phyloP scores from a whole-genome alignment of 35 echinoderm and acorn worm species.

The Diadema setosum region DNA sequence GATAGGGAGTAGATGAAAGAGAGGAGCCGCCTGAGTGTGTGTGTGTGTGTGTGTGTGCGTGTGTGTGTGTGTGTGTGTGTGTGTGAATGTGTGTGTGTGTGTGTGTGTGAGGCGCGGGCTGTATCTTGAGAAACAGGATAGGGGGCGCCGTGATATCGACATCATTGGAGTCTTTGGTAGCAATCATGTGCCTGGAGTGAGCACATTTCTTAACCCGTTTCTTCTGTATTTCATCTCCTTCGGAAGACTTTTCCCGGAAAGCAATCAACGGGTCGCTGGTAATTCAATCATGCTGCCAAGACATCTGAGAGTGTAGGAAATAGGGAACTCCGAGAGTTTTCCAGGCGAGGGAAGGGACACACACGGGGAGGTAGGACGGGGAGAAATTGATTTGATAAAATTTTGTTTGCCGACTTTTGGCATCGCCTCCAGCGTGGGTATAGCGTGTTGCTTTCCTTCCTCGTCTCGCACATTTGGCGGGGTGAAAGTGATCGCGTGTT shows the following conservation, averaged over 20 bases:
- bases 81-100: too few species aligned
- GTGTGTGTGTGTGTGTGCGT: too few species aligned
- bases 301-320: neutral
- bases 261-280: neutral
- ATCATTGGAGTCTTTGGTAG: too few species aligned
- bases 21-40: too few species aligned
- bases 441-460: neutral
- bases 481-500: constrained; percentile 6
- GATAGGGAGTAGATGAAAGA: too few species aligned
- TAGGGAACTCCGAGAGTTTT: neutral
- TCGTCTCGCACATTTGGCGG: neutral
- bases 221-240: neutral
- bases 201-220: neutral
- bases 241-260: neutral
- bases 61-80: too few species aligned
- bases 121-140: too few species aligned
- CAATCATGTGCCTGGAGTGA: neutral
- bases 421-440: constrained; percentile 5
- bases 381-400: constrained; percentile 23
- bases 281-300: constrained; percentile 11
- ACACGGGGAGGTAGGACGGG: neutral
- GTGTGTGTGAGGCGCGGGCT: too few species aligned
- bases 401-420: constrained; percentile 22
- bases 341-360: neutral
- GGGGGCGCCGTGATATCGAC: too few species aligned